Conservation (phyloP, 2,797 vertebrate genomes). For the Sebastolobus altivelis region DNA sequence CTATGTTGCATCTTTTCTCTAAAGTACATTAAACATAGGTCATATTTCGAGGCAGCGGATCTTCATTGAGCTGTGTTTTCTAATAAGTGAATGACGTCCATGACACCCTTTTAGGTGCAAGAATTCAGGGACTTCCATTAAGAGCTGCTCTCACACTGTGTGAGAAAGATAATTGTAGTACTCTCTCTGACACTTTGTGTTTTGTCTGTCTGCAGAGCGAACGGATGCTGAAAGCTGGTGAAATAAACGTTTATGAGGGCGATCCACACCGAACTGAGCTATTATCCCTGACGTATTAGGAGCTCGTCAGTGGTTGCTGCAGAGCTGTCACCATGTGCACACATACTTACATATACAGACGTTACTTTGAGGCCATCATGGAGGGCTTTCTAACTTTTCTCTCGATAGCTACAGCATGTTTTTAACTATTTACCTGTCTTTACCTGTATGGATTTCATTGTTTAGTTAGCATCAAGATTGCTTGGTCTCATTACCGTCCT, state of each 20-base stretch:
- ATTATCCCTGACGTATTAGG: neutral
- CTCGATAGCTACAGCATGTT: too few species aligned
- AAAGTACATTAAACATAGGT: neutral
- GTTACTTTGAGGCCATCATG: neutral
- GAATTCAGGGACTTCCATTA: slow-evolving; percentile 31
- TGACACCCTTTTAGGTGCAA: slow-evolving; percentile 15
- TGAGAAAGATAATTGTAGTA: slow-evolving; percentile 7
- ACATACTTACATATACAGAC: neutral
- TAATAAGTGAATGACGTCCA: neutral
- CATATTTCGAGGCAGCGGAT: neutral
- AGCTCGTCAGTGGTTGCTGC: neutral
- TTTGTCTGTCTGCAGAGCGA: slow-evolving; percentile 15
- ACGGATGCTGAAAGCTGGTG: slow-evolving; percentile 2
- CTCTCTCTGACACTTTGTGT: slow-evolving; percentile 11
- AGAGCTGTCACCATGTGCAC: neutral
- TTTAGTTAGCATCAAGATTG: neutral
- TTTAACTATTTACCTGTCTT: neutral
- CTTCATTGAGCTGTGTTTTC: neutral
- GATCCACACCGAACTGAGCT: neutral
- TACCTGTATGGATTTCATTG: neutral
- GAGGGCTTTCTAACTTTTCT: too few species aligned
- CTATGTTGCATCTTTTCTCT: neutral
- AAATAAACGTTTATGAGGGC: slow-evolving; percentile 24
- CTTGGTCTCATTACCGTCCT: neutral
- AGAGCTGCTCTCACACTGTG: slow-evolving; percentile 25